Evolutionary conservation across 2,113 vertebrate genomes (phyloP).

Genomic region (Halcyon senegalensis): DNA sequence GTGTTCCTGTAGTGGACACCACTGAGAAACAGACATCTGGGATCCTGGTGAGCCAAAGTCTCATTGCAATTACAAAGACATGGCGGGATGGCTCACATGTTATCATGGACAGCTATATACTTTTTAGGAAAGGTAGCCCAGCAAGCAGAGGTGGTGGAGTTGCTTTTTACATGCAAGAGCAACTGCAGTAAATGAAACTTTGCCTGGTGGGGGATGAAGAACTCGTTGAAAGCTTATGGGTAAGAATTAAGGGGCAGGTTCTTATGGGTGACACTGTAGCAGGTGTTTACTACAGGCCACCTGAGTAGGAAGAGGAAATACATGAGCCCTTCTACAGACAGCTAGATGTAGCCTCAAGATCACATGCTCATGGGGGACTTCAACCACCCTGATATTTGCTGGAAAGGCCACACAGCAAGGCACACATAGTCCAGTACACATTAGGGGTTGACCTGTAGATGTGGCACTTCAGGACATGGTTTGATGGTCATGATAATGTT

Average conservation of each 20-base stretch:
- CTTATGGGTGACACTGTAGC: not conserved
- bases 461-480: too few species aligned
- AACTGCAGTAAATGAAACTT: not conserved
- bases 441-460: not conserved
- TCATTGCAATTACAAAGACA: too few species aligned
- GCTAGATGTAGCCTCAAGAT: not conserved
- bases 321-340: not conserved
- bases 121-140: too few species aligned
- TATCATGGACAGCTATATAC: too few species aligned
- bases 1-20: too few species aligned
- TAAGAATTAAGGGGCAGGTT: too few species aligned
- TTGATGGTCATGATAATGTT: too few species aligned
- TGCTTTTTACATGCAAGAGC: not conserved
- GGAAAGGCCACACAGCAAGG: not conserved
- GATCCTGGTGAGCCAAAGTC: too few species aligned
- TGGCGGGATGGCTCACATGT: too few species aligned
- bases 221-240: too few species aligned
- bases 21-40: too few species aligned
- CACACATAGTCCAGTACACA: not conserved
- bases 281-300: not conserved
- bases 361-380: not conserved
- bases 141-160: too few species aligned
- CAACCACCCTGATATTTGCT: not conserved
- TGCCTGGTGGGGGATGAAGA: not conserved
- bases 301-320: not conserved